Evolutionary conservation across 2,888 invertebrate genomes (phyloP).

Genomic region (Epistrophe grossulariae): DNA sequence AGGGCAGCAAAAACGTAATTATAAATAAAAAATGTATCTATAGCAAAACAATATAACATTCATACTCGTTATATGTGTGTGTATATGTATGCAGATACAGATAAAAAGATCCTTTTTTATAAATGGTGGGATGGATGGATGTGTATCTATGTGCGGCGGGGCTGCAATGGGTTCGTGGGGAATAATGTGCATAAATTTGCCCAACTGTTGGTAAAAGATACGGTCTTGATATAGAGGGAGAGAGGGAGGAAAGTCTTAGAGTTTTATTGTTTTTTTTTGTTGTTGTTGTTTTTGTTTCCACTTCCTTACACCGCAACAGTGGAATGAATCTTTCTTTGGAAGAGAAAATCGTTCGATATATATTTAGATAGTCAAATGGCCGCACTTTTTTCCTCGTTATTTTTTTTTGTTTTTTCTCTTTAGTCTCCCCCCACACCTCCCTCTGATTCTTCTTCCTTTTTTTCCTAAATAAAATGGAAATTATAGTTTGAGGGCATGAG

Average conservation of each 20-base stretch:
- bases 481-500: slow-evolving; percentile 65
- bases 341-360: slow-evolving; percentile 64
- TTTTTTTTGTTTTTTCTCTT: slow-evolving; percentile 17
- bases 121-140: slow-evolving; percentile 61
- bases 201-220: slow-evolving; percentile 54
- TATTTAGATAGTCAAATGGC: slow-evolving; percentile 66
- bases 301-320: slow-evolving; percentile 44
- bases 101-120: slow-evolving; percentile 62
- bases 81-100: background rate
- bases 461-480: slow-evolving; percentile 66
- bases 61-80: background rate
- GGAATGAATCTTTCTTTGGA: slow-evolving; percentile 59
- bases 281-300: slow-evolving; percentile 7
- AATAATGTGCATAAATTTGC: slow-evolving; percentile 70
- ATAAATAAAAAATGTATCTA: slow-evolving; percentile 60
- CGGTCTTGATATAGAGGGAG: slow-evolving; percentile 1
- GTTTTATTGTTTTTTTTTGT: slow-evolving; percentile 28
- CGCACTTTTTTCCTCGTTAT: slow-evolving; percentile 44
- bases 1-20: slow-evolving; percentile 48
- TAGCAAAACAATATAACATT: slow-evolving; percentile 51
- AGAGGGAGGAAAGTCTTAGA: slow-evolving; percentile 30
- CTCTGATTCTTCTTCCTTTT: slow-evolving; percentile 26
- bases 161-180: slow-evolving; percentile 47
- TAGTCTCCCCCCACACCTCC: background rate
- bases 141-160: slow-evolving; percentile 42